A percentile compares a stretch with the other conserved stretches of the same genome.
phyloP scores from a whole-genome alignment of 2,888 invertebrate genomes.

The Drosophila koepferae region DNA sequence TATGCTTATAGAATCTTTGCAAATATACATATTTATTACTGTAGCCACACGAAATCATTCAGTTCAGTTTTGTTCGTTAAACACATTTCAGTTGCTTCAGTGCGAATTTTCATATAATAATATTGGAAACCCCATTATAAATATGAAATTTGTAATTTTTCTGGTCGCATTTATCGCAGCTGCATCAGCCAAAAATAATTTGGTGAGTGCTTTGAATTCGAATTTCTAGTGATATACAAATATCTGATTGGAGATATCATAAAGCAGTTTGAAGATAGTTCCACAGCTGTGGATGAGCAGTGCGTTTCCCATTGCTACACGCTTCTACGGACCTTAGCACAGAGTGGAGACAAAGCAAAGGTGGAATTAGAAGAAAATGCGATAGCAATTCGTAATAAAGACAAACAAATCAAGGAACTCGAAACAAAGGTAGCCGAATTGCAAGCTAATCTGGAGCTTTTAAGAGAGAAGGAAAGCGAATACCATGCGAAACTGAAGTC shows the following conservation, averaged over 20 bases:
- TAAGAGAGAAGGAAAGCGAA: not conserved
- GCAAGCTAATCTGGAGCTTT: not conserved
- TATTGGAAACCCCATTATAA: not conserved
- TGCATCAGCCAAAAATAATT: conserved; percentile 6
- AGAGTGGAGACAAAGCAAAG: not conserved
- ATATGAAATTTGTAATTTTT: conserved; percentile 31
- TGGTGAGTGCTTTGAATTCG: conserved; percentile 17
- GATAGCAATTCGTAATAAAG: conserved; percentile 2
- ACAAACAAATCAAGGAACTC: conserved; percentile 21
- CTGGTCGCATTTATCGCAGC: conserved; percentile 14
- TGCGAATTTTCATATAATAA: not conserved
- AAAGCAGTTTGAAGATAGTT: not conserved
- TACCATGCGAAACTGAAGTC: conserved; percentile 1
- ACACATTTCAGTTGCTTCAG: not conserved
- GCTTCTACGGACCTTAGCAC: not conserved
- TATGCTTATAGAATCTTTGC: not conserved
- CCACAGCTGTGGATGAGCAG: not conserved
- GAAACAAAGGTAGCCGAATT: conserved; percentile 13
- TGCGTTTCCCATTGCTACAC: conserved; percentile 29
- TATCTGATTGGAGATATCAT: not conserved
- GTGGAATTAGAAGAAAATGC: not conserved
- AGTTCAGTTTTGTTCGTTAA: conserved; percentile 31
- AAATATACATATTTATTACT: conserved; percentile 16
- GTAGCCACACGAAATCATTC: conserved; percentile 3
- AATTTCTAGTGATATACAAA: not conserved